Conservation (phyloP, 2,888 invertebrate species). For the Callinectes sapidus region DNA sequence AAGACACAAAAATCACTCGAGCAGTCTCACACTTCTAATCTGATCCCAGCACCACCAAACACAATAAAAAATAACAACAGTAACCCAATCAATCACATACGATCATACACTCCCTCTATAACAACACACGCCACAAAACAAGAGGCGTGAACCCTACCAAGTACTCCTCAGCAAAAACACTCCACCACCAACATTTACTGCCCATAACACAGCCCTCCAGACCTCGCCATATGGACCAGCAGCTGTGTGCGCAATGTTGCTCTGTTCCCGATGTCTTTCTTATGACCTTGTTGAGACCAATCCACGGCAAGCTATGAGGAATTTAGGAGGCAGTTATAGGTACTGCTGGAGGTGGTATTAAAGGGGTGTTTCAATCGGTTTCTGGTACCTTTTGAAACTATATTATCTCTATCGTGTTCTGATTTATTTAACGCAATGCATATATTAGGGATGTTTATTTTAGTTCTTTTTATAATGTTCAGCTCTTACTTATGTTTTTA, state of each 20-base stretch:
- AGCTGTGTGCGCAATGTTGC: not conserved
- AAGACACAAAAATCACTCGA: too few species aligned
- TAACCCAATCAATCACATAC: too few species aligned
- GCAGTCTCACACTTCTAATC: too few species aligned
- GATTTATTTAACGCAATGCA: too few species aligned
- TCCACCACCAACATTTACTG: not conserved
- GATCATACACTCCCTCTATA: not conserved
- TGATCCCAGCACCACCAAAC: too few species aligned
- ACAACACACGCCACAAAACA: not conserved
- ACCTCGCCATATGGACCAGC: not conserved
- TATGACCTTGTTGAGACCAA: not conserved
- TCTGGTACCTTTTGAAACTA: too few species aligned
- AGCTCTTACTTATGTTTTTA: not conserved
- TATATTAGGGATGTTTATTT: not conserved
- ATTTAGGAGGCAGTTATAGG: not conserved
- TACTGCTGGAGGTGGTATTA: not conserved
- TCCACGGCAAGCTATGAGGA: not conserved
- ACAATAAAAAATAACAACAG: too few species aligned
- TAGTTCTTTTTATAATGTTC: not conserved
- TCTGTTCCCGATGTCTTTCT: not conserved
- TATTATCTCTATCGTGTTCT: too few species aligned
- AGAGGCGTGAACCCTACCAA: not conserved
- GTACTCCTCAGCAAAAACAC: not conserved
- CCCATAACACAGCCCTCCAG: not conserved
- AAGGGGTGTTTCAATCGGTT: not conserved